Evolutionary conservation across 2,888 invertebrate genomes (phyloP), one percentile per base, ranked within the genome.

Genomic region (Rhagophthalmus giganteus): DNA sequence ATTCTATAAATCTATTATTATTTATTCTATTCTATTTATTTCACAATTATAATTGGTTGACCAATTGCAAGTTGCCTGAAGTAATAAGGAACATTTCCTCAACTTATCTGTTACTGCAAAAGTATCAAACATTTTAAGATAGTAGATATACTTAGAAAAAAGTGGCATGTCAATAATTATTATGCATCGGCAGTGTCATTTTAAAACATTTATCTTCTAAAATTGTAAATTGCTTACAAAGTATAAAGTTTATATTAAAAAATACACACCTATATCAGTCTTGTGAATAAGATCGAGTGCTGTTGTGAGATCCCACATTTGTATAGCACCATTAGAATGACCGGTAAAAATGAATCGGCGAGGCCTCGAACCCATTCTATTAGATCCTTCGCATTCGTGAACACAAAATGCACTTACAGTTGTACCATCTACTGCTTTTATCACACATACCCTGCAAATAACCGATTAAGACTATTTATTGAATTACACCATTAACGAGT

Each of bases 281-380:
- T 76, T 77, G 66, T 78, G 75, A 9, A 83, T 80, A 58, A 88
- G 81, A 75, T 96, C 94, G 40, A 98, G 78, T 8, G 94, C 96
- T 6, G 94, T 97, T 8, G 95, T 95, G 53, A 99, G 80, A 78
- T 99, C 98, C 97, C 98, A 99, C 90, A 98, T 94, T 77, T 95
- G 95, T 53, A 95, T 87, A 28, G 90, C 89, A 34, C 96, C 95
- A 60, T 90, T 94, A 26, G 90, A 86, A 71, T 95, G 95, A 0
- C 95, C 96, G 14, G 94, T 94, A 59, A 96, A 86, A 66, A 96
- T 85, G 68, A 94, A 88, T 30, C 97, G 77, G 2, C 94, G 79
- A 4, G 94, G 94, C 40, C 89, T 76, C 6, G 91, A 90, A 1
- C 92, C 93, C 88, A 93, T 90, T 9, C 97, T 81, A 66, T 92